Base-by-base conservation (phyloP, 2,888 invertebrate genomes). In the Zhengitettix transpicula region DNA sequence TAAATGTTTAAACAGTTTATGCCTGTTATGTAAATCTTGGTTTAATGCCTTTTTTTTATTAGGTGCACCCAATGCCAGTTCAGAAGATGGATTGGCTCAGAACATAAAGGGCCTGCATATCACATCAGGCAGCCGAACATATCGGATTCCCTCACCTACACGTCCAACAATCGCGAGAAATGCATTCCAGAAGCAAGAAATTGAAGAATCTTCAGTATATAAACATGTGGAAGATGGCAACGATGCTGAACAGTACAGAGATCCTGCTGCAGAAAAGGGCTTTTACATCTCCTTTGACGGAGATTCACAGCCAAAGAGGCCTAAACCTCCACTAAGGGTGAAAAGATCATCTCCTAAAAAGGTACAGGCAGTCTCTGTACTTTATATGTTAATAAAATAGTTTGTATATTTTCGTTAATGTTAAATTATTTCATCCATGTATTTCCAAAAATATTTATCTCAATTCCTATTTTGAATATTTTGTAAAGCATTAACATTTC, bases 211-310 rank as follows among this genome's bases (percentile, higher is more conserved):
- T 9, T n/a, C n/a, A 8, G 14, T 40, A 0, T 40, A 55, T 40
- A 14, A 28, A 9, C 14, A n/a, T 14, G 9, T 10, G 12, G 55
- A 40, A 40, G 41, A 41, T 40, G 41, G 41, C 9, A 51, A 65
- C 75, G 68, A 63, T 69, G n/a, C 69, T 73, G 42, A 71, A 74
- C 47, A 40, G 58, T 66, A 41, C 54, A 28, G 28, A 28, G 66
- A 62, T 47, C 65, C 64, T 7, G 65, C 66, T 41, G 65, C 64
- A 12, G 87, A 89, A 71, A 89, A 90, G 72, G 89, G 90, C 42
- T 96, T 96, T 75, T 95, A 95, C 73, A 91, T 96, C 70, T 89
- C 92, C 57, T 93, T 96, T 71, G 93, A 93, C 71, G 85, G 88
- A 71, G 89, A 89, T 60, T 84, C 70, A 15, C 69, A 85, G 67